Evolutionary conservation across 1,140 invertebrate genomes (phyloP), one percentile per base, ranked within the genome.

Genomic region (Cotesia typhae): DNA sequence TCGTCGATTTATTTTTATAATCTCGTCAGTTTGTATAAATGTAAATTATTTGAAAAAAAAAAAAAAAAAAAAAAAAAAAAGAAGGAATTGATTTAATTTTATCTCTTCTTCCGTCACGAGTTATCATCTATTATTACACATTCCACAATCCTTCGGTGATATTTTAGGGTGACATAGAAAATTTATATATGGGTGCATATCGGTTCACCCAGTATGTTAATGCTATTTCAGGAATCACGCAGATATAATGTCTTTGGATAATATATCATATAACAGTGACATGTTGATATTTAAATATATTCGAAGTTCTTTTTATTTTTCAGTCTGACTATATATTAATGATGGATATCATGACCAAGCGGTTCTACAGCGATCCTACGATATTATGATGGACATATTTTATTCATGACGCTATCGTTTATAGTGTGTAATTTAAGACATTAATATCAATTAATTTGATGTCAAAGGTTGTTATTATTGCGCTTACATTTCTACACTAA

Each of bases 91-190:
- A 75, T 79, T 67, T 12, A 68, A 28, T 74, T 67, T 71, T 74
- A 71, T 71, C 52, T 51, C 64, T 70, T 17, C 60, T 53, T 35
- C 36, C 47, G 38, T 64, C 67, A 61, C 72, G 59, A 65, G 65
- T 71, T 73, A 70, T 72, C 61, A 69, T 72, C 67, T 67, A 75
- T 72, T 75, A 75, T 37, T 47, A 47, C 59, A 3, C n/a, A 55
- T 68, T 59, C 66, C 36, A 63, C 67, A 14, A 12, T 47, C 68
- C 66, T 70, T 67, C 59, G 65, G 2, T 53, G 41, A 59, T 59
- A 35, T 17, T 52, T 28, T 20, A 4, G 14, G 47, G 37, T 47
- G 41, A 47, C 41, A 47, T 10, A 55, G 6, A 6, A 47, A 47
- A 47, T 47, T 47, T 47, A 47, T 47, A 47, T 7, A 47, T 3